phyloP scores from a whole-genome alignment of 2,888 invertebrate species.

The Amblyjoppa proteus region DNA sequence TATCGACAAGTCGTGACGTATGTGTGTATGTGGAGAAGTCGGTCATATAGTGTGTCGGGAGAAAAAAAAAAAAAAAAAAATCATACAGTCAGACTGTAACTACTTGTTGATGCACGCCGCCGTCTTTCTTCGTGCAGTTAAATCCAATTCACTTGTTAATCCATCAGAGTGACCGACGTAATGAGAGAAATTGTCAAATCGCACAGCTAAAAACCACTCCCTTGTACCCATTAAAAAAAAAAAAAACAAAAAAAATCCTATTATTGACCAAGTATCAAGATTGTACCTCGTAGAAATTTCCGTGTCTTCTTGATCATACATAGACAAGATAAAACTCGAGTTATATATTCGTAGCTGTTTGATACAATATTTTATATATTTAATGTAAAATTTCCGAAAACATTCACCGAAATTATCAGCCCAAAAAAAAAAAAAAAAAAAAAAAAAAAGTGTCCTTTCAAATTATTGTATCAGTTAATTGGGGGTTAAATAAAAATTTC shows the following conservation, averaged over 20 bases:
- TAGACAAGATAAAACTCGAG: no score
- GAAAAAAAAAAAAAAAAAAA: constrained; percentile 1
- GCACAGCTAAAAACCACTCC: background rate
- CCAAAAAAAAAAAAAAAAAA: no score
- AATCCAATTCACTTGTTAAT: constrained; percentile 50
- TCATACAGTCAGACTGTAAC: constrained; percentile 37
- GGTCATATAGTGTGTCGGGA: background rate
- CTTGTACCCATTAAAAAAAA: background rate
- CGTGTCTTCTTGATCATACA: no score
- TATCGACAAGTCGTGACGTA: constrained; percentile 38
- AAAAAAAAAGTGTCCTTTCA: no score
- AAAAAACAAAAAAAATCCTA: no score
- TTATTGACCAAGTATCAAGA: no score
- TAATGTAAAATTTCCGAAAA: no score
- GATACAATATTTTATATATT: no score
- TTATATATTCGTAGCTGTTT: no score
- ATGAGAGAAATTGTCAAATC: background rate
- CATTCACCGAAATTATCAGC: no score
- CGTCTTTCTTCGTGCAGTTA: constrained; percentile 43
- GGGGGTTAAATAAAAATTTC: background rate
- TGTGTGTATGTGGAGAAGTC: constrained; percentile 15
- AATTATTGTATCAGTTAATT: no score
- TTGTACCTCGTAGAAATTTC: background rate
- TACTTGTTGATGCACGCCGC: constrained; percentile 20
- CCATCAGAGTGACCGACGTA: constrained; percentile 41